phyloP scores from a whole-genome alignment of 2,888 invertebrate genomes.

The Orthosia gothica region DNA sequence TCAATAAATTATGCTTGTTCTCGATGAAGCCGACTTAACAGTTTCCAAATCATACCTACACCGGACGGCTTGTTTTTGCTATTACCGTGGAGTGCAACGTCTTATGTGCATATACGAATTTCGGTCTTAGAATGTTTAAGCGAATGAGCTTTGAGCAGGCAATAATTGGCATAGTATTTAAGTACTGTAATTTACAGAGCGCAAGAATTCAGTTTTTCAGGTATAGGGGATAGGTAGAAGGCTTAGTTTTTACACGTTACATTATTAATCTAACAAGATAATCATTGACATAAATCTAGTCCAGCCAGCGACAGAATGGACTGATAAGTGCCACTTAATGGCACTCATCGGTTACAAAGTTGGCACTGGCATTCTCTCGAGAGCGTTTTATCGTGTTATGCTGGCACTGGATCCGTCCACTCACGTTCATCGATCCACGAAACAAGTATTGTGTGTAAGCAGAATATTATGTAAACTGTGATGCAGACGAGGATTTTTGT shows the following conservation, averaged over 20 bases:
- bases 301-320: conserved; percentile 21
- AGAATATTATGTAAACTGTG: conserved; percentile 2
- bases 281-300: conserved; percentile 12
- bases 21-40: too few species aligned
- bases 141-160: too few species aligned
- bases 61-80: background rate
- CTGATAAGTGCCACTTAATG: conserved; percentile 43
- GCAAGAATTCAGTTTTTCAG: background rate
- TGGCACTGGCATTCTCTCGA: conserved; percentile 37
- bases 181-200: background rate
- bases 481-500: background rate
- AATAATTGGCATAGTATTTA: background rate
- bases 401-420: conserved; percentile 48
- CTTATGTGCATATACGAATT: background rate
- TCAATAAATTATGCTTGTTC: conserved; percentile 10
- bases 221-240: background rate
- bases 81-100: background rate
- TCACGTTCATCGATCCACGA: conserved; percentile 49
- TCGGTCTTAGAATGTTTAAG: background rate
- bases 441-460: conserved; percentile 8
- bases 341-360: conserved; percentile 33
- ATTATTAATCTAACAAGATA: background rate
- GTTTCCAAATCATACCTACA: too few species aligned
- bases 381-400: conserved; percentile 26
- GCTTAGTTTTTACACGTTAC: background rate